Evolutionary conservation across 2,797 vertebrate genomes (phyloP).

Genomic region (Sphenodon punctatus): DNA sequence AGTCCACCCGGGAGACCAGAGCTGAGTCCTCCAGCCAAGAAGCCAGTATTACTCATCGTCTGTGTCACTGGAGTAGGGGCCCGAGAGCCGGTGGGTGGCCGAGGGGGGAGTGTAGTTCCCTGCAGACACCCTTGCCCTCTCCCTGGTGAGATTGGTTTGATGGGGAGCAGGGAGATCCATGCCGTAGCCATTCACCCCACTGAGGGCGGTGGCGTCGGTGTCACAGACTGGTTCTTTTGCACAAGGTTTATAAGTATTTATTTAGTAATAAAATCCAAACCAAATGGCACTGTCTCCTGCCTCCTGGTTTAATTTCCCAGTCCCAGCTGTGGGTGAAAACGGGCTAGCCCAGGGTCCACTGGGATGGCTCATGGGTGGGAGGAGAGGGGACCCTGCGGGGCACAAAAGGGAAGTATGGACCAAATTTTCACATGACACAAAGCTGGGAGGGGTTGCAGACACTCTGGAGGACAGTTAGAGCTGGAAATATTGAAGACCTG

Average conservation of each 20-base stretch:
- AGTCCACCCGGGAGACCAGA: no score
- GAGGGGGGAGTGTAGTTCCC: no score
- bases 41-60: background rate
- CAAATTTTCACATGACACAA: no score
- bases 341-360: background rate
- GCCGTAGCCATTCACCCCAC: background rate
- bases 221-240: background rate
- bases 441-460: no score
- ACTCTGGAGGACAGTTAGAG: no score
- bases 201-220: background rate
- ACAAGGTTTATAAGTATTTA: constrained; percentile 11
- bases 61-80: background rate
- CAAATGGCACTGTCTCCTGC: background rate
- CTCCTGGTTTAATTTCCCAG: no score
- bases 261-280: constrained; percentile 2
- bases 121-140: background rate
- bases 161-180: background rate
- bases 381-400: background rate
- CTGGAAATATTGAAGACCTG: no score
- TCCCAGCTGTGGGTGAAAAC: no score
- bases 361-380: no score
- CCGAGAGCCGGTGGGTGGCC: no score
- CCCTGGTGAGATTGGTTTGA: no score
- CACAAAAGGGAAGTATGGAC: background rate
- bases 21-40: background rate